phyloP scores from a whole-genome alignment of 2,888 invertebrate species.

The Tiliacea aurago region DNA sequence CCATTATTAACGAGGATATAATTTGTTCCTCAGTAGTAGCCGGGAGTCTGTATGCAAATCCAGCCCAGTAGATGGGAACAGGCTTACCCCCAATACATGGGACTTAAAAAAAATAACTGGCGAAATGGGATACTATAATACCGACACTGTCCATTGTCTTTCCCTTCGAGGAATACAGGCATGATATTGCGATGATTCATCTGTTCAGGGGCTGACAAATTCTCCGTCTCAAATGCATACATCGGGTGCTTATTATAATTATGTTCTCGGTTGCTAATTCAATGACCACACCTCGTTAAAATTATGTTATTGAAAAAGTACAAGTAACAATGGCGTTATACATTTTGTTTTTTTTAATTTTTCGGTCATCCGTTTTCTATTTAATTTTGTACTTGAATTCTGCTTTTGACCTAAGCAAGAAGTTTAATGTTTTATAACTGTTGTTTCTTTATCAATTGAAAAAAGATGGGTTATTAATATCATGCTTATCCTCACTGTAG shows the following conservation, averaged over 20 bases:
- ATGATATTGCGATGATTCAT: neutral
- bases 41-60: neutral
- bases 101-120: neutral
- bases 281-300: neutral
- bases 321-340: neutral
- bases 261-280: neutral
- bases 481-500: no score
- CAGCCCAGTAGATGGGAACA: neutral
- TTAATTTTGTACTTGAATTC: no score
- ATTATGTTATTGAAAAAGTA: neutral
- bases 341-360: neutral
- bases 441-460: neutral
- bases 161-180: neutral
- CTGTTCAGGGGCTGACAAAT: neutral
- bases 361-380: neutral
- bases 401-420: neutral
- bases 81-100: neutral
- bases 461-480: neutral
- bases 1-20: neutral
- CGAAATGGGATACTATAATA: neutral
- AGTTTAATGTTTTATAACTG: neutral
- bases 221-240: no score
- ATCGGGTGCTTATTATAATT: neutral
- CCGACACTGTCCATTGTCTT: neutral
- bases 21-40: neutral